phyloP scores from a whole-genome alignment of 2,888 invertebrate genomes.

The Dyspetes luteomarginatus region DNA sequence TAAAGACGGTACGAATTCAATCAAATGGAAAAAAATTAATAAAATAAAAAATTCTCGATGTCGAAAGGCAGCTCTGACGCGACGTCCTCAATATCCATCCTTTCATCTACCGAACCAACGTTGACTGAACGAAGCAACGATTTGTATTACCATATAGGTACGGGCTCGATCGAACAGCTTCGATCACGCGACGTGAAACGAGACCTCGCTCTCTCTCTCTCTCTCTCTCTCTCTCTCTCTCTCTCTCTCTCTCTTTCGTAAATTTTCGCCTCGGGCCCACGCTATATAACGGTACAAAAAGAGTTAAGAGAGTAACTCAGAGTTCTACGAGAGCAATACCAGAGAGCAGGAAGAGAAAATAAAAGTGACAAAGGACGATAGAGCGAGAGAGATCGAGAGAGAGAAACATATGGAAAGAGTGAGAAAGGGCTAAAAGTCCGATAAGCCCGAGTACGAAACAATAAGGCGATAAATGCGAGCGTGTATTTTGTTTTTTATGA shows the following conservation, averaged over 20 bases:
- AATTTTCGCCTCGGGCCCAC: background rate
- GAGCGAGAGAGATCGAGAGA: background rate
- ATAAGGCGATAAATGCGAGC: slow-evolving; percentile 52
- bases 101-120: no score
- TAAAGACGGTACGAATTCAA: no score
- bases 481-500: slow-evolving; percentile 5
- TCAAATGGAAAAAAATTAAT: no score
- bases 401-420: background rate
- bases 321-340: slow-evolving; percentile 6
- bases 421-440: background rate
- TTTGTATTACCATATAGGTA: no score
- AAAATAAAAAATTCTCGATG: no score
- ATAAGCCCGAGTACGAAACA: slow-evolving; percentile 42
- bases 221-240: no score
- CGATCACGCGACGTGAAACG: background rate
- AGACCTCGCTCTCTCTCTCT: background rate
- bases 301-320: background rate
- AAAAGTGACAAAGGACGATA: background rate
- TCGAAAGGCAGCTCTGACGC: no score
- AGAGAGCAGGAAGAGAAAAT: background rate
- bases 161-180: no score
- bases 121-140: no score
- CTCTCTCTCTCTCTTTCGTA: slow-evolving; percentile 9
- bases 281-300: slow-evolving; percentile 27
- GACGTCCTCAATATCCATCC: no score